Evolutionary conservation across 2,113 vertebrate species (phyloP), one percentile per base, ranked within the genome.

Genomic region (Spermophilus dauricus): DNA sequence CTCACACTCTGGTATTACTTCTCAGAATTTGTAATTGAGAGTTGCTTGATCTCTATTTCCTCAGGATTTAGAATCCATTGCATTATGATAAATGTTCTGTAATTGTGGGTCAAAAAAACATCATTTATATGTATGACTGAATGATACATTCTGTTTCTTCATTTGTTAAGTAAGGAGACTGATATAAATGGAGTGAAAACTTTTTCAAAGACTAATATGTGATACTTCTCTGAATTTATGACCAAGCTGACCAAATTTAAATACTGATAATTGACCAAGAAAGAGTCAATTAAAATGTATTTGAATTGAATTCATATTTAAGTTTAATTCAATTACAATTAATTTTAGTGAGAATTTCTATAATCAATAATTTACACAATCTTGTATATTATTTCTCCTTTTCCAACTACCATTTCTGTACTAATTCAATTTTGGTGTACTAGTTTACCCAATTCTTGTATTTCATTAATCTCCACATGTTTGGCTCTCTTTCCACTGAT

Each of bases 281-380:
- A 70, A 26, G 10, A 72, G 84, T 84, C 17, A 82, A 14, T 86
- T 82, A 37, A 53, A 86, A 73, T 86, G 9, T 76, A 67, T 70
- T 92, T 97, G 34, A 86, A 94, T 58, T 53, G 37, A 67, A 58
- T 95, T 73, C 6, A 58, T 89, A 86, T 92, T 92, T 95, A 86
- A 85, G 14, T 34, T 86, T n/a, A 94, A 28, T 37, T 90, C 22
- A 93, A 32, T 48, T 69, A n/a, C 17, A 72, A 88, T 91, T 8
- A 65, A 51, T 76, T 91, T 86, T 80, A n/a, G 12, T 85, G 34
- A 85, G 37, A 88, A 61, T 12, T 83, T 22, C 17, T 58, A 18
- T 16, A 82, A 70, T 76, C 8, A 78, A 22, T 39, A 20, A 58
- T 89, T 45, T 91, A 80, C 8, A 11, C 11, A 53, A 34, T 48